Evolutionary conservation across 1,140 invertebrate species (phyloP), one percentile per base, ranked within the genome.

Genomic region (Aphidius ervi): DNA sequence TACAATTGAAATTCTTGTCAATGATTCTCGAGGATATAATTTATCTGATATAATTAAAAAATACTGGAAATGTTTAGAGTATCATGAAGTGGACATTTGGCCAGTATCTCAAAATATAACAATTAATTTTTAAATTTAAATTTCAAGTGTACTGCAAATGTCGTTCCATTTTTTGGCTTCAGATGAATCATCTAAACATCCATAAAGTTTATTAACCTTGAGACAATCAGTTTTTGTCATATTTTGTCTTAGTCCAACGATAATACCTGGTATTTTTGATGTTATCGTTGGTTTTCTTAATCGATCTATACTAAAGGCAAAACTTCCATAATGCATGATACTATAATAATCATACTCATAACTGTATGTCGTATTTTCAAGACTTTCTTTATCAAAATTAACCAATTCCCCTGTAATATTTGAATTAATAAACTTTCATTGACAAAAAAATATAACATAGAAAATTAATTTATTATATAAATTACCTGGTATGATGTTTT

Each of bases 321-420:
- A 16, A 59, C 78, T 81, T 5, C 88, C 88, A 66, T 89, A 89
- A 70, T 89, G 88, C 87, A 89, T 89, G 45, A 89, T 87, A 42
- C 86, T 88, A 58, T 87, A 82, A 67, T 86, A 89, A 68, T 89
- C 88, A 65, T 89, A 89, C 62, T 87, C 85, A 71, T 84, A 87
- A 56, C 76, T 81, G 65, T 84, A 83, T 0, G 84, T 84, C 20
- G 84, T 86, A 67, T 87, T 87, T 47, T 78, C 82, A 61, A 80
- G 70, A 65, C 82, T 83, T 66, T 86, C 78, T 74, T 89, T 84
- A 64, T 84, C 77, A 74, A 88, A 83, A 74, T 88, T 82, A 9
- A 78, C 75, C 59, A 79, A 70, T 64, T 81, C 85, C 61, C 78
- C 85, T 86, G 71, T 45, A 82, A 79, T 61, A 63, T 39, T 16